Evolutionary conservation across 2,113 vertebrate genomes (phyloP).

Genomic region (Chrysochloris asiatica): DNA sequence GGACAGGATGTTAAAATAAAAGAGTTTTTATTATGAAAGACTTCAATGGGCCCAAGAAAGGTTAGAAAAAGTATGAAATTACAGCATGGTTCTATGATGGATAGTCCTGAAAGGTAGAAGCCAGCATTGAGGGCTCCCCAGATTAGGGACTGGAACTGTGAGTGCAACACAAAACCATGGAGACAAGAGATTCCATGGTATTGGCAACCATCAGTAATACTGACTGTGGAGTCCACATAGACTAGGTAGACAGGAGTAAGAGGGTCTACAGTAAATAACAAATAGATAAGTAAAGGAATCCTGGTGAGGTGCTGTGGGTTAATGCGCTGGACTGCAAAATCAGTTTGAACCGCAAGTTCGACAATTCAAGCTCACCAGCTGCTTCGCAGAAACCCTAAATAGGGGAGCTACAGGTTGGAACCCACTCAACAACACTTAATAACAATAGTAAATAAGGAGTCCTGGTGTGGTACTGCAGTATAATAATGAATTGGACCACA

Average conservation of each 20-base stretch:
- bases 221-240: rapidly evolving
- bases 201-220: rapidly evolving
- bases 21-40: background rate
- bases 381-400: no score
- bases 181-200: rapidly evolving
- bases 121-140: background rate
- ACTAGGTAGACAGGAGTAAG: background rate
- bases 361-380: no score
- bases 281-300: no score
- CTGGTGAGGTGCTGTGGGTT: no score
- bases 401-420: no score
- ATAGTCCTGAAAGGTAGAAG: background rate
- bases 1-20: background rate
- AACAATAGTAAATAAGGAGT: no score
- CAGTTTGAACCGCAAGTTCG: no score
- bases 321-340: no score
- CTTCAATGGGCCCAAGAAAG: background rate
- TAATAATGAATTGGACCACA: no score
- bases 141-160: background rate
- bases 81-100: background rate
- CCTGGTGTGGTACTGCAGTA: no score
- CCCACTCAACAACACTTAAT: no score
- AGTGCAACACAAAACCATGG: background rate
- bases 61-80: background rate
- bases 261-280: background rate